A percentile compares a stretch with the other conserved stretches of the same genome.
Evolutionary conservation across 92 coral and sea anemone species (phyloP).

Genomic region (Galaxea fascicularis): DNA sequence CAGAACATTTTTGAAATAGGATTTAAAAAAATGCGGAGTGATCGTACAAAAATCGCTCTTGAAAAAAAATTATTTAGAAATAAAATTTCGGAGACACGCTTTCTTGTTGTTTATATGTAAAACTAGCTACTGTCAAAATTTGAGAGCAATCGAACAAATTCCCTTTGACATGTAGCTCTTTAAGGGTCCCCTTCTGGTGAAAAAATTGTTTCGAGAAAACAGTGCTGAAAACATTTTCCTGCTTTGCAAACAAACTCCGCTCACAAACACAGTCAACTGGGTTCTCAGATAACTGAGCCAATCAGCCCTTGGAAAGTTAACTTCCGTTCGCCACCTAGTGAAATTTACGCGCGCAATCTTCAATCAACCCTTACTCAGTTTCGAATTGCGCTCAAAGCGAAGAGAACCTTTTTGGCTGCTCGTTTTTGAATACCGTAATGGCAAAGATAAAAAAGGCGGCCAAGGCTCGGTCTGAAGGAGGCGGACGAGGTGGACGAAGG

Average conservation of each 20-base stretch:
- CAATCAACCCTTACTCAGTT: conserved; percentile 6
- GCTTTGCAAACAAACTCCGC: conserved; percentile 10
- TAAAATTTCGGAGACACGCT: too few relatives aligned
- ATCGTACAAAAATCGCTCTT: not conserved
- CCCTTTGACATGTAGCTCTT: not conserved
- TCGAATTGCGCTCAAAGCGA: conserved; percentile 6
- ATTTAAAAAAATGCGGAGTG: not conserved
- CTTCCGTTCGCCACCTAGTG: conserved; percentile 8
- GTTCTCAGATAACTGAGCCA: conserved; percentile 18
- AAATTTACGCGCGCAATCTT: conserved; percentile 5
- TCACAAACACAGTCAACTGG: conserved; percentile 12
- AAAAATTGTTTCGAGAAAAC: conserved; percentile 15
- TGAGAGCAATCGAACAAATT: not conserved
- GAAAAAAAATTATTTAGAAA: too few relatives aligned
- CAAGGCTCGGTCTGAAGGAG: conserved; percentile 4
- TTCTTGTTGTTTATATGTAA: too few relatives aligned
- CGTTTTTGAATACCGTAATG: not conserved
- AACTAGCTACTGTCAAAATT: not conserved
- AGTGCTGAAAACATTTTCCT: not conserved
- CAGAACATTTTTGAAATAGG: not conserved
- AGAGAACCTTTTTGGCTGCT: not conserved
- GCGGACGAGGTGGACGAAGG: conserved; percentile 13
- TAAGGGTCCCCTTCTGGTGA: too few relatives aligned
- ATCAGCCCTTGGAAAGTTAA: conserved; percentile 11
- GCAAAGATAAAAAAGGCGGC: not conserved